These are phyloP conservation scores for Aphis craccivora DNA, from an alignment of 1,140 invertebrate genomes.

Conservation along the genomic window DNA sequence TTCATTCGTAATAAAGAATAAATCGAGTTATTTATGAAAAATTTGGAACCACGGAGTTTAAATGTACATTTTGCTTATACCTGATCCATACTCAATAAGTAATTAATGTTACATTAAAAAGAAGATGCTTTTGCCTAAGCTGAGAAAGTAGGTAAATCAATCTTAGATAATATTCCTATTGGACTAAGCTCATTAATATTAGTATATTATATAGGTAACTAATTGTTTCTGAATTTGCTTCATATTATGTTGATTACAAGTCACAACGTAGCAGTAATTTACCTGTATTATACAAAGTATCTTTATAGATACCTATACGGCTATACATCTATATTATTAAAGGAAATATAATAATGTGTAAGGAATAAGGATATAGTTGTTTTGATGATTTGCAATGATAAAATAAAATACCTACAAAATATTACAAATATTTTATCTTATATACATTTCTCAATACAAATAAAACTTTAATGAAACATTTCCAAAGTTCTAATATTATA, in stretches of 20 bases:
- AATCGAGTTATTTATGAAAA: too few relatives aligned
- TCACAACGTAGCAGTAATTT: background rate
- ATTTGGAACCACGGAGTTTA: too few relatives aligned
- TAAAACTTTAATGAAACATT: background rate
- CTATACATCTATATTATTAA: too few relatives aligned
- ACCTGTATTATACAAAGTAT: background rate
- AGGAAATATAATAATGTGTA: background rate
- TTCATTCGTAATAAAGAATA: too few relatives aligned
- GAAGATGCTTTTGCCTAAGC: background rate
- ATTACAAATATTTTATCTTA: background rate
- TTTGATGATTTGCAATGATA: background rate
- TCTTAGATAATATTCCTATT: background rate
- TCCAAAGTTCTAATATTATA: background rate
- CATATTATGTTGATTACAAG: background rate
- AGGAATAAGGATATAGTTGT: background rate
- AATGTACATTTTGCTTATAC: background rate
- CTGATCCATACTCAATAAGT: background rate
- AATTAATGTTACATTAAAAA: background rate
- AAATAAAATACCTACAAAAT: background rate
- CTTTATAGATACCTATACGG: too few relatives aligned
- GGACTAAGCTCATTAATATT: background rate
- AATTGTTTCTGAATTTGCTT: background rate
- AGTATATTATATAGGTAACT: background rate
- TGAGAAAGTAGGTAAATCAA: background rate
- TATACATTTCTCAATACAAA: background rate